A percentile compares a stretch with the other conserved stretches of the same genome.
Conservation (phyloP, 2,888 invertebrate genomes). For the Dione vanillae region DNA sequence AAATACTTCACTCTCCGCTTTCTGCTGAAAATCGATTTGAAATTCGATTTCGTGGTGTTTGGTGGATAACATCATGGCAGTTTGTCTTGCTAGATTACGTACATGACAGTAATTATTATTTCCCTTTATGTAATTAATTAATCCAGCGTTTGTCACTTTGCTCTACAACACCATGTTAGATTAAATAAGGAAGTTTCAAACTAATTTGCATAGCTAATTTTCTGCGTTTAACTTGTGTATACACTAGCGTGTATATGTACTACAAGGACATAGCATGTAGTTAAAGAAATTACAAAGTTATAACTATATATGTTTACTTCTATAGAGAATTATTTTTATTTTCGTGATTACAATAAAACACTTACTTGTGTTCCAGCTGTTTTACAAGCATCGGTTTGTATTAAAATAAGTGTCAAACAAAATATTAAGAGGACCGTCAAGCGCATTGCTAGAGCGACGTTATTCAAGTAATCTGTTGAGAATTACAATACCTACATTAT, state of each 20-base stretch:
- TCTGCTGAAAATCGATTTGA: no score
- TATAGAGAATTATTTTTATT: no score
- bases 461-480: no score
- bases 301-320: no score
- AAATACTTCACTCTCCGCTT: no score
- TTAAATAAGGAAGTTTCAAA: neutral
- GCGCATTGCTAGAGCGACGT: conserved; percentile 16
- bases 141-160: no score
- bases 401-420: neutral
- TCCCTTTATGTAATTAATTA: no score
- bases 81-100: no score
- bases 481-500: neutral
- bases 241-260: neutral
- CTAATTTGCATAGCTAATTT: neutral
- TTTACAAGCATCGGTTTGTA: conserved; percentile 2
- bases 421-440: neutral
- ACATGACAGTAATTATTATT: no score
- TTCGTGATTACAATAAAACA: neutral
- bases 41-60: no score
- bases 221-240: neutral
- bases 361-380: conserved; percentile 4
- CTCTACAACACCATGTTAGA: no score
- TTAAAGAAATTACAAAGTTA: neutral
- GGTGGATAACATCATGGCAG: no score
- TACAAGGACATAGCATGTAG: neutral